phyloP scores from a whole-genome alignment of 2,888 invertebrate genomes.

The Trisateles emortualis region DNA sequence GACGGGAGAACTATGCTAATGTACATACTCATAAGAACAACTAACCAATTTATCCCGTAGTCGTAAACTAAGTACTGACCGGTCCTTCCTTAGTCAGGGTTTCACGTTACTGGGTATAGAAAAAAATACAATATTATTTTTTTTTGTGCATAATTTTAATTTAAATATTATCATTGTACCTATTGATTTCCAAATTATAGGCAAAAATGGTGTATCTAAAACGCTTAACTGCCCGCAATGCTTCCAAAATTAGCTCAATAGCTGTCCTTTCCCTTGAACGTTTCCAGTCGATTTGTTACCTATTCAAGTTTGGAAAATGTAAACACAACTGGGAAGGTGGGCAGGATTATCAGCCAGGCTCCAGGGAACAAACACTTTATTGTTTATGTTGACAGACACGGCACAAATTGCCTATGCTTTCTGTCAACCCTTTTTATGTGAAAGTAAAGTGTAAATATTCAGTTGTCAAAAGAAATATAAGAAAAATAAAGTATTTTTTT shows the following conservation, averaged over 20 bases:
- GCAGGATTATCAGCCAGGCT: conserved; percentile 33
- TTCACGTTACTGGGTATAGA: too few species aligned
- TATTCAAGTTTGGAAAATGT: conserved; percentile 58
- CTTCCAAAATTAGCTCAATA: conserved; percentile 20
- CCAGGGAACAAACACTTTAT: conserved; percentile 59
- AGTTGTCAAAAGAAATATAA: not conserved
- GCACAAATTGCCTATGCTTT: conserved; percentile 69
- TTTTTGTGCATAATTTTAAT: too few species aligned
- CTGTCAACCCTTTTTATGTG: conserved; percentile 68
- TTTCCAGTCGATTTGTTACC: conserved; percentile 58
- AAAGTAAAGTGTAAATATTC: conserved; percentile 47
- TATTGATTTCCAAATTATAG: too few species aligned
- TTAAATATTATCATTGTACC: too few species aligned
- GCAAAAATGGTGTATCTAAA: not conserved
- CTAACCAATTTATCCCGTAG: too few species aligned
- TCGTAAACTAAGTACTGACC: too few species aligned
- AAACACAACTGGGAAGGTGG: conserved; percentile 43
- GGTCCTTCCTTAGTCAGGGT: too few species aligned
- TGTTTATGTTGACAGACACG: conserved; percentile 67
- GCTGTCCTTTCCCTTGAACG: conserved; percentile 28
- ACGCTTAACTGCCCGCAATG: conserved; percentile 13
- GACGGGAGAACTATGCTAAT: too few species aligned
- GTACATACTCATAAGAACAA: too few species aligned
- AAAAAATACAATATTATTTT: too few species aligned
- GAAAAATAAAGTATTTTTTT: not conserved